Conservation (phyloP, 1,140 invertebrate species). For the Helicoverpa armigera region DNA sequence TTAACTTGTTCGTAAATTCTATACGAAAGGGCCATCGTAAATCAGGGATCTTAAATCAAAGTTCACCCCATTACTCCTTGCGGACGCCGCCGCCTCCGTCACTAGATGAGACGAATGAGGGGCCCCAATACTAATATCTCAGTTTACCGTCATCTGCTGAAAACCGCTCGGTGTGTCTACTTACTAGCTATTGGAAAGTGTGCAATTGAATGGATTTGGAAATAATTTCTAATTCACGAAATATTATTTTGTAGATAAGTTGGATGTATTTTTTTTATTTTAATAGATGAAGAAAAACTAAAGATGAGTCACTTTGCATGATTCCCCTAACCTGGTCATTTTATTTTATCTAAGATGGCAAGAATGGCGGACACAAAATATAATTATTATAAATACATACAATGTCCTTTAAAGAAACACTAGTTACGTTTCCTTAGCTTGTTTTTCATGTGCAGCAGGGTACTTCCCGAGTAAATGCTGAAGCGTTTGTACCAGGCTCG, state of each 20-base stretch:
- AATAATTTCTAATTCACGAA: too few species aligned
- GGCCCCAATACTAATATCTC: not conserved
- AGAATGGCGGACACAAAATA: too few species aligned
- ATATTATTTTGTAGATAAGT: too few species aligned
- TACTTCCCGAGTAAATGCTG: slow-evolving; percentile 52
- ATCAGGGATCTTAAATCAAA: slow-evolving; percentile 24
- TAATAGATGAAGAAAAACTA: too few species aligned
- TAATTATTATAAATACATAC: too few species aligned
- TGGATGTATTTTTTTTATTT: too few species aligned
- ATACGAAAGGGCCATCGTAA: not conserved
- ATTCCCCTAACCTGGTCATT: too few species aligned
- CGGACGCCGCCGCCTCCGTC: not conserved
- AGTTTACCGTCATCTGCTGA: not conserved
- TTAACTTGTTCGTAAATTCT: not conserved
- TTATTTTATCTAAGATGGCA: too few species aligned
- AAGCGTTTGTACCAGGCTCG: slow-evolving; percentile 65
- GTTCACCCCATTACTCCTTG: slow-evolving; percentile 17
- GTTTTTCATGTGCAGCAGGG: slow-evolving; percentile 41
- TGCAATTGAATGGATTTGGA: too few species aligned
- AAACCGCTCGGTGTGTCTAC: not conserved
- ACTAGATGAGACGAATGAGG: not conserved
- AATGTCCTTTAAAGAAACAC: not conserved
- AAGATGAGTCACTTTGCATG: too few species aligned
- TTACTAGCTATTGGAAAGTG: too few species aligned
- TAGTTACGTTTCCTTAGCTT: slow-evolving; percentile 34